Evolutionary conservation across 2,797 vertebrate genomes (phyloP).

Genomic region (Arrhamphus sclerolepis): DNA sequence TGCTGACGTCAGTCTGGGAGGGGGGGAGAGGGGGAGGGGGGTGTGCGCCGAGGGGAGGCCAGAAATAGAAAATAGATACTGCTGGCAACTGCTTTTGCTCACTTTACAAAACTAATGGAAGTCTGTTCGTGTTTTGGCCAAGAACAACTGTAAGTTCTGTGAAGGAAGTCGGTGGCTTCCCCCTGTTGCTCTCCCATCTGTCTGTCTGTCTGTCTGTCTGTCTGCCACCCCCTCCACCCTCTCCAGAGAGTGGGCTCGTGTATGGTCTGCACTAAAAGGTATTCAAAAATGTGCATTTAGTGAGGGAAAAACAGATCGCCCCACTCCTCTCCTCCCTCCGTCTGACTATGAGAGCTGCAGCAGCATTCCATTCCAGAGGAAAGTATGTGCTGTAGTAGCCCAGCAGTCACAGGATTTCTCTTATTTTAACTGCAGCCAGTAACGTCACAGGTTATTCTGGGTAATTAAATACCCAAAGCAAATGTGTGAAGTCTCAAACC

Average conservation of each 20-base stretch:
- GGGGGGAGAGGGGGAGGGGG: too few species aligned
- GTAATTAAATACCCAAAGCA: slow-evolving; percentile 56
- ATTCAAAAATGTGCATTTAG: slow-evolving; percentile 57
- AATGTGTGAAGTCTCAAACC: slow-evolving; percentile 55
- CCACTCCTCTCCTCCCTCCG: slow-evolving; percentile 45
- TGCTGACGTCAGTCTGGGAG: slow-evolving; percentile 83
- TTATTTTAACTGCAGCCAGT: slow-evolving; percentile 59
- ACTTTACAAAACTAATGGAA: slow-evolving; percentile 68
- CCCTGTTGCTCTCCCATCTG: slow-evolving; percentile 1
- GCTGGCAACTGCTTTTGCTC: slow-evolving; percentile 71
- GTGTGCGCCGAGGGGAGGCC: slow-evolving; percentile 46
- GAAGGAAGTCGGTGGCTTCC: not conserved
- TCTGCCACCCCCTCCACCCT: too few species aligned
- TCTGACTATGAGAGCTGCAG: slow-evolving; percentile 41
- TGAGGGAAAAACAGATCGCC: slow-evolving; percentile 46
- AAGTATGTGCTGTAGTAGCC: slow-evolving; percentile 73
- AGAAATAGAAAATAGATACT: slow-evolving; percentile 82
- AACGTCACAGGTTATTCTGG: slow-evolving; percentile 68
- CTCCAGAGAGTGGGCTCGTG: slow-evolving; percentile 4
- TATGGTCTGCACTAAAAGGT: slow-evolving; percentile 37
- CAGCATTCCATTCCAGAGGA: slow-evolving; percentile 74
- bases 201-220: not conserved
- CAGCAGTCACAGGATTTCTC: slow-evolving; percentile 76
- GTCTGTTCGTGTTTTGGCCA: slow-evolving; percentile 3
- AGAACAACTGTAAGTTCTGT: not conserved